A percentile compares a stretch with the other conserved stretches of the same genome.
phyloP scores from a whole-genome alignment of 2,888 invertebrate species.

The Eupithecia insigniata region DNA sequence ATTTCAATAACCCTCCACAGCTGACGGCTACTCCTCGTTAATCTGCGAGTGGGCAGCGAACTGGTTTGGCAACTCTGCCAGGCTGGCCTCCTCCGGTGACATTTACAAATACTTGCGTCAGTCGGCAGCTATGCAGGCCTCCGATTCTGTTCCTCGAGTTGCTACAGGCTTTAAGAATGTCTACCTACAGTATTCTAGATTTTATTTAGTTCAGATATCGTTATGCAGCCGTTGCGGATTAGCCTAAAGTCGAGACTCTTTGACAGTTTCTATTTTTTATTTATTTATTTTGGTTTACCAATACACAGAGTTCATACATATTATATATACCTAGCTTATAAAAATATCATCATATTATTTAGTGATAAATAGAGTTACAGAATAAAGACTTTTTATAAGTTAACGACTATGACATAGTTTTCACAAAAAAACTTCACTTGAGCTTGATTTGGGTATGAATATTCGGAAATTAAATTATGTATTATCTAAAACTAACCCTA shows the following conservation, averaged over 20 bases:
- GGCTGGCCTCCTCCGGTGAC: neutral
- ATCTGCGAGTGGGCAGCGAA: constrained; percentile 7
- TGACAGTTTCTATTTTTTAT: no score
- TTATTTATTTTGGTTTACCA: no score
- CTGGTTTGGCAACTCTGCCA: neutral
- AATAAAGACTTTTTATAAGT: no score
- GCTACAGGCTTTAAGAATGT: neutral
- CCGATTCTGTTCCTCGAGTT: neutral
- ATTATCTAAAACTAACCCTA: neutral
- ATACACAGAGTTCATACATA: no score
- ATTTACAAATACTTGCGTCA: constrained; percentile 11
- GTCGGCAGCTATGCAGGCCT: neutral
- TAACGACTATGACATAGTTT: no score
- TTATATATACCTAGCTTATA: no score
- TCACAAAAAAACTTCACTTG: no score
- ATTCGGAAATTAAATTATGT: neutral
- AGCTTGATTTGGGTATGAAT: neutral
- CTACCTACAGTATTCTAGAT: neutral
- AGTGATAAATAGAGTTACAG: no score
- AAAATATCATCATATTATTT: no score
- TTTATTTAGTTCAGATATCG: neutral
- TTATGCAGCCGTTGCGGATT: neutral
- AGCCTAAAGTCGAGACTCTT: no score
- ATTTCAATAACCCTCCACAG: neutral
- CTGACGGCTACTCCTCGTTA: neutral